Evolutionary conservation across 2,797 vertebrate genomes (phyloP).

Genomic region (Eulemur mongoz): DNA sequence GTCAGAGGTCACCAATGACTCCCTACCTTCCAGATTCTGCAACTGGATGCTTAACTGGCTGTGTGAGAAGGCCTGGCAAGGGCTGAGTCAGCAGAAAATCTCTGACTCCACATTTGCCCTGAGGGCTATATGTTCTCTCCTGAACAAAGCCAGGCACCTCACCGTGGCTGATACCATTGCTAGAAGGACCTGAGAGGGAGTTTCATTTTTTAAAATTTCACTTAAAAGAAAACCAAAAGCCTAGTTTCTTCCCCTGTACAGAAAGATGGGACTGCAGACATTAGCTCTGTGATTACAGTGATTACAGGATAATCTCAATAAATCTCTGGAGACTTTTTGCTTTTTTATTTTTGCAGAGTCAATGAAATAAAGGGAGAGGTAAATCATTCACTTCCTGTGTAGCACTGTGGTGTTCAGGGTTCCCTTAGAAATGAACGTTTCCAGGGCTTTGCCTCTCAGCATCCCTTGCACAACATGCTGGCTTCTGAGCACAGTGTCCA

Average conservation of each 20-base stretch:
- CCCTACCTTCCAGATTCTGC: not conserved
- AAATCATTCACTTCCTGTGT: not conserved
- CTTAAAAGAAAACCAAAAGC: not conserved
- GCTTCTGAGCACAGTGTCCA: not conserved
- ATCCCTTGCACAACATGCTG: not conserved
- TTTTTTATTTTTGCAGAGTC: not conserved
- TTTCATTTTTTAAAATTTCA: not conserved
- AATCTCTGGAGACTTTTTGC: not conserved
- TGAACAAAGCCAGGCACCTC: not conserved
- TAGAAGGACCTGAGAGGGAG: not conserved
- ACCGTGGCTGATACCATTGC: not conserved
- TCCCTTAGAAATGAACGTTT: conserved; percentile 16
- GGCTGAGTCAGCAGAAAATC: not conserved
- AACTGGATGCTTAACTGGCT: not conserved
- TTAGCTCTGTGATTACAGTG: not conserved
- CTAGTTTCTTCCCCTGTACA: not conserved
- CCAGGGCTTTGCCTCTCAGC: not conserved
- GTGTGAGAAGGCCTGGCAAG: not conserved
- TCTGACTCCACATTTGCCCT: not conserved
- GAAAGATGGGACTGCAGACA: not conserved
- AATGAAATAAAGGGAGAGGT: not conserved
- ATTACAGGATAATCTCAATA: not conserved
- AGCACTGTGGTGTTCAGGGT: not conserved
- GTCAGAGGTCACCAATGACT: not conserved
- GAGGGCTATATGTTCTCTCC: too few relatives aligned